A percentile compares a stretch with the other conserved stretches of the same genome.
These are phyloP conservation scores for Sebastes oblongus DNA, from an alignment of 2,797 vertebrate species.

Conservation along the genomic window DNA sequence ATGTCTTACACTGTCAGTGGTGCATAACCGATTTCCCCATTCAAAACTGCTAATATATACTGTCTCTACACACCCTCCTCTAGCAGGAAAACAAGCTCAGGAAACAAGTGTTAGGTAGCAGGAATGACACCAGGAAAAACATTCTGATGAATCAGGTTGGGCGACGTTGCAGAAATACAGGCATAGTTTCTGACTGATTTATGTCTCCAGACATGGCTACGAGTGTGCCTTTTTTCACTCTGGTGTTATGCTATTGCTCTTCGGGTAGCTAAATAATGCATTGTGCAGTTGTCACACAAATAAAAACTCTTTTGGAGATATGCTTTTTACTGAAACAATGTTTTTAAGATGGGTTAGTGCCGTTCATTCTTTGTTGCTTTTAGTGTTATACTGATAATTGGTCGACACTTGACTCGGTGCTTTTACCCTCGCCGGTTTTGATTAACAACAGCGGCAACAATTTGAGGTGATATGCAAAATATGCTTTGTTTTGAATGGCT, in stretches of 20 bases:
- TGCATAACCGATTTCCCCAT: slow-evolving; percentile 58
- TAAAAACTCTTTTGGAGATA: neutral
- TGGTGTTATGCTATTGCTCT: neutral
- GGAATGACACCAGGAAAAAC: slow-evolving; percentile 27
- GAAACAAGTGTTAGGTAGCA: slow-evolving; percentile 27
- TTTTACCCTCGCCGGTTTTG: neutral
- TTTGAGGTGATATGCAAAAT: neutral
- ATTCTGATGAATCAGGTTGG: neutral
- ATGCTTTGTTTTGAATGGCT: neutral
- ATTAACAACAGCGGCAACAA: neutral
- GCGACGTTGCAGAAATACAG: slow-evolving; percentile 22
- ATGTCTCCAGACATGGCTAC: slow-evolving; percentile 18
- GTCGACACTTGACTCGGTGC: neutral
- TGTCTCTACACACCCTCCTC: slow-evolving; percentile 31
- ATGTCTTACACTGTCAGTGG: slow-evolving; percentile 55
- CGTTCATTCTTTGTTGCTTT: slow-evolving; percentile 1
- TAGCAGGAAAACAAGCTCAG: slow-evolving; percentile 21
- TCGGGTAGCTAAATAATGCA: slow-evolving; percentile 31
- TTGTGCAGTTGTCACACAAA: slow-evolving; percentile 9
- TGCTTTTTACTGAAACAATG: neutral
- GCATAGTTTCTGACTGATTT: slow-evolving; percentile 37
- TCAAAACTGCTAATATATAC: slow-evolving; percentile 54
- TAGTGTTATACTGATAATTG: slow-evolving; percentile 3
- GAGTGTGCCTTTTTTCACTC: slow-evolving; percentile 17
- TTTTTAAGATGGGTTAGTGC: neutral